Evolutionary conservation across 1,140 invertebrate genomes (phyloP), one percentile per base, ranked within the genome.

Genomic region (Scaptomyza graminum): DNA sequence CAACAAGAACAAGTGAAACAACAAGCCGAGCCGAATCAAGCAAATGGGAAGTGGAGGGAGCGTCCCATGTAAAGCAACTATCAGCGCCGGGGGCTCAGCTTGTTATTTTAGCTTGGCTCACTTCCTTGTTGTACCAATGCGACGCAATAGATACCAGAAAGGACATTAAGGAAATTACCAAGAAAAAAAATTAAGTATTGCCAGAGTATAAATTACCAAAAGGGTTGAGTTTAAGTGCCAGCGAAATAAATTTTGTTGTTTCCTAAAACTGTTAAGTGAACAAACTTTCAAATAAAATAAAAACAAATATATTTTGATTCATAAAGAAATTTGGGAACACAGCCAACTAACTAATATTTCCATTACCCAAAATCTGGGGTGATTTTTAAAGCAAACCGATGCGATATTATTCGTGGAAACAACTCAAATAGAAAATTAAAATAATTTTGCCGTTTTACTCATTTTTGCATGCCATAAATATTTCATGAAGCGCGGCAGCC

Each of bases 131-230:
- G 28, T 47, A 64, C 55, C 55, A 64, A 50, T 67, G 18, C 66
- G 31, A 44, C 31, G 54, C 46, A 74, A 34, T 64, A 79, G 68
- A 76, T 79, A 75, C 74, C 69, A 16, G 56, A 69, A 67, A 73
- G 77, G 85, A 90, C 84, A 89, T 89, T 89, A 90, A 89, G 84
- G 84, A 89, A 89, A 89, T 89, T 73, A 89, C 84, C 74, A 66
- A 89, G 66, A 89, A 89, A 84, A 34, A 34, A 34, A 9, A 34
- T 8, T 9, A 34, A 9, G 8, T 34, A 9, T 9, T 69, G 63
- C 44, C 71, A 72, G 16, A 57, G 67, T 72, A 87, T 88, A 87
- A 73, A 82, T 79, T 84, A 79, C 73, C 54, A 41, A n/a, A 41
- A 41, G 37, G 37, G 31, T 31, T 13, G n/a, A 55, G 25, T 25